Percentiles rank a stretch among this genome's conserved stretches.
phyloP scores from a whole-genome alignment of 2,888 invertebrate genomes.

The Phasia obesa region DNA sequence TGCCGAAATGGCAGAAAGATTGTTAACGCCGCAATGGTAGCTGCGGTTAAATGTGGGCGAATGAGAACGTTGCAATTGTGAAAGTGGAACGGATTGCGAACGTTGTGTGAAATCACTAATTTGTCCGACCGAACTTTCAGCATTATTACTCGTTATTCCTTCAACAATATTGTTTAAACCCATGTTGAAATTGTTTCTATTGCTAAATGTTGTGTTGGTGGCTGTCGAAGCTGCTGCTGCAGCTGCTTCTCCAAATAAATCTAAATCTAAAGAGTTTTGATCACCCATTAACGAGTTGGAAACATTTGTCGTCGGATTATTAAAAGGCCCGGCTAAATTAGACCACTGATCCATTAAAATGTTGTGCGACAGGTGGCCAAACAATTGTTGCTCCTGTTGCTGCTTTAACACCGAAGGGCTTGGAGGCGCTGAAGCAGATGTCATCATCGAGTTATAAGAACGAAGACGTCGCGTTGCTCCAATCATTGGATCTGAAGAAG shows the following conservation, averaged over 20 bases:
- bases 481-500: conserved; percentile 79
- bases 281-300: conserved; percentile 73
- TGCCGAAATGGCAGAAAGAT: conserved; percentile 81
- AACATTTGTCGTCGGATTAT: conserved; percentile 52
- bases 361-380: conserved; percentile 57
- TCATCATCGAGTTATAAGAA: conserved; percentile 77
- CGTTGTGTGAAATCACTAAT: conserved; percentile 80
- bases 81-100: conserved; percentile 91
- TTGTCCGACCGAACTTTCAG: conserved; percentile 58
- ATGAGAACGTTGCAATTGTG: conserved; percentile 77
- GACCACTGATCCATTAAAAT: conserved; percentile 63
- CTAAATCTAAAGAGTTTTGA: conserved; percentile 80
- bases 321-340: conserved; percentile 42
- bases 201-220: conserved; percentile 39
- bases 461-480: conserved; percentile 78
- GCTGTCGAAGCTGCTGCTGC: conserved; percentile 54
- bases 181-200: conserved; percentile 69
- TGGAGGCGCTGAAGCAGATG: conserved; percentile 86
- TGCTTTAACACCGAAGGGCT: conserved; percentile 84
- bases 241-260: conserved; percentile 75
- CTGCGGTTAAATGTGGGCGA: conserved; percentile 78
- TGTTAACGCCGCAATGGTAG: conserved; percentile 63
- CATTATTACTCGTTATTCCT: conserved; percentile 38
- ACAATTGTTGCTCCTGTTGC: conserved; percentile 71
- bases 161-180: conserved; percentile 15